Base-by-base conservation (phyloP, 2,797 vertebrate species). In the Galaxias olidus region DNA sequence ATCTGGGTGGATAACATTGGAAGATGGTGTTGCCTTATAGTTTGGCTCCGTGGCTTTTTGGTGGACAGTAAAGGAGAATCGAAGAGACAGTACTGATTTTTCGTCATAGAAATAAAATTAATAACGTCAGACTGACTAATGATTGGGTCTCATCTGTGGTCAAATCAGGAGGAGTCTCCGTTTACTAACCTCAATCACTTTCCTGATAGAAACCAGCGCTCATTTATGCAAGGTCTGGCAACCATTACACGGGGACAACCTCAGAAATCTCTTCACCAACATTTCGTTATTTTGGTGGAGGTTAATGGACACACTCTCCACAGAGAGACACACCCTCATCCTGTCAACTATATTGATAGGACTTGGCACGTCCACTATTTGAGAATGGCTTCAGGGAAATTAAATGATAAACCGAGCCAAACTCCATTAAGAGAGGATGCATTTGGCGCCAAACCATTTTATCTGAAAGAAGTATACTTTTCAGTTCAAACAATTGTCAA, bases 51-150 rank as follows among this genome's bases (percentile, higher is more conserved):
- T 60, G 59, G 78, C n/a, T 75, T 75, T 61, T 72, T 49, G 41
- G 64, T 44, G 63, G 19, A 64, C 19, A 9, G 54, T 68, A 49
- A 50, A 56, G 13, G 44, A 51, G 42, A 53, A 77, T 72, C 71
- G 77, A 77, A 85, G 65, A 58, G 55, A 87, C 74, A 73, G 72
- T 78, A 75, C 72, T 80, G 78, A 77, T 73, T 85, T 85, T 78
- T 77, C 71, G 73, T 76, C 64, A 78, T 63, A 43, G 71, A 66
- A 54, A 78, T 66, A 71, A 84, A 83, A 85, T 76, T 72, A 73
- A 75, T 58, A 61, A 69, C 83, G 88, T 87, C 87, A 87, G 77
- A 61, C 78, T 82, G 86, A 86, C 79, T 85, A 87, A 86, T 87
- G 75, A 77, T 61, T 45, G 66, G 63, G 46, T 74, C 80, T 83